Evolutionary conservation across 2,797 vertebrate genomes (phyloP).

Genomic region (Gobionotothen gibberifrons): DNA sequence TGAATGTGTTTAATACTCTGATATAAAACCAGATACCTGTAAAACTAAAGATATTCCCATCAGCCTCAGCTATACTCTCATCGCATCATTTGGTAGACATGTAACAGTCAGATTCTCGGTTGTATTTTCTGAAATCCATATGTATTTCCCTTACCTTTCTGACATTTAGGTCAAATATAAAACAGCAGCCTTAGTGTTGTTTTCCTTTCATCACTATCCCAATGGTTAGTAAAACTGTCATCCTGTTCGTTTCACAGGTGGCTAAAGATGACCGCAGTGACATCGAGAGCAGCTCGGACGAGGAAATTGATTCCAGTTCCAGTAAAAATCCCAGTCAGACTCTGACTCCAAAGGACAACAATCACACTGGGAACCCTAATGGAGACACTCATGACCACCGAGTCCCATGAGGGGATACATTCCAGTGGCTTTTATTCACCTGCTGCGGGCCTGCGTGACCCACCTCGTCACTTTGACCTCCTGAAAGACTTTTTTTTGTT

Average conservation of each 20-base stretch:
- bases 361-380: constrained; percentile 84
- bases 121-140: too few species aligned
- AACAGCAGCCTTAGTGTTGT: not conserved
- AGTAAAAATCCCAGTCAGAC: constrained; percentile 62
- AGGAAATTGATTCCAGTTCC: constrained; percentile 81
- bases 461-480: constrained; percentile 32
- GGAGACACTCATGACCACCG: constrained; percentile 63
- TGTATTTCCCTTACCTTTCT: too few species aligned
- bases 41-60: not conserved
- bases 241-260: constrained; percentile 81
- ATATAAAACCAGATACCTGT: not conserved
- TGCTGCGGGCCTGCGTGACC: constrained; percentile 34
- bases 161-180: too few species aligned
- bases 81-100: too few species aligned
- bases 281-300: constrained; percentile 96
- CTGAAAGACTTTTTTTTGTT: constrained; percentile 19
- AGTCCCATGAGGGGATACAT: constrained; percentile 25
- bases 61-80: not conserved
- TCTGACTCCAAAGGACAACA: constrained; percentile 80
- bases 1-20: not conserved
- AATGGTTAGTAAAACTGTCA: not conserved
- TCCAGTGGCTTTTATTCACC: constrained; percentile 30
- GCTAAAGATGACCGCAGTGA: constrained; percentile 97
- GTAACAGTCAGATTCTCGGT: too few species aligned
- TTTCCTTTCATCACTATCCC: not conserved